Percentiles rank a stretch among this genome's conserved stretches.
Conservation (phyloP, 2,888 invertebrate genomes). For the Sphecodes monilicornis region DNA sequence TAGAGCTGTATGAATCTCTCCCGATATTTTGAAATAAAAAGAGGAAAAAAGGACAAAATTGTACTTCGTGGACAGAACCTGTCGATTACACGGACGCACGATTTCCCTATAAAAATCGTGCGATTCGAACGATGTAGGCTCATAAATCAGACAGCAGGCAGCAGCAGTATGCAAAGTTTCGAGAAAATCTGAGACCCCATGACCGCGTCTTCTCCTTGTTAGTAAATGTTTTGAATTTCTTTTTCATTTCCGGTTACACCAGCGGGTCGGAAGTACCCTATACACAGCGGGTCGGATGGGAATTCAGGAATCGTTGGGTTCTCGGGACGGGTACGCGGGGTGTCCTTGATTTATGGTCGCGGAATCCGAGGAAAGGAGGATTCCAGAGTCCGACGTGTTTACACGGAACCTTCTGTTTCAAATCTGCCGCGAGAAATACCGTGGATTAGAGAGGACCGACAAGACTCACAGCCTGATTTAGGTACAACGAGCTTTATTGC, state of each 20-base stretch:
- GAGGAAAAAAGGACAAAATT: no score
- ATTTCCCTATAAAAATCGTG: no score
- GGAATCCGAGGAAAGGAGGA: constrained; percentile 51
- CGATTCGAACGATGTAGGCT: no score
- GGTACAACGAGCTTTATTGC: constrained; percentile 40
- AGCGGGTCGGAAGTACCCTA: background rate
- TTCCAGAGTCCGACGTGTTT: constrained; percentile 43
- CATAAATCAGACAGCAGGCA: no score
- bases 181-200: no score
- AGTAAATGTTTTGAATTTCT: no score
- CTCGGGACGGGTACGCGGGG: background rate
- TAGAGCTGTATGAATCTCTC: no score
- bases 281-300: constrained; percentile 22
- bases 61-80: no score
- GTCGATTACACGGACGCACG: no score
- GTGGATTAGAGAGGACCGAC: constrained; percentile 42
- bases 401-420: constrained; percentile 38
- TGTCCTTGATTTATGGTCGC: constrained; percentile 44
- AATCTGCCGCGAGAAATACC: constrained; percentile 49
- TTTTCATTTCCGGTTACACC: background rate
- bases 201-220: no score
- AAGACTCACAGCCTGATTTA: constrained; percentile 39
- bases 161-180: no score
- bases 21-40: no score
- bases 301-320: constrained; percentile 42